These are phyloP conservation scores for Acrocephalus arundinaceus DNA, from an alignment of 2,113 vertebrate species.

Conservation along the genomic window DNA sequence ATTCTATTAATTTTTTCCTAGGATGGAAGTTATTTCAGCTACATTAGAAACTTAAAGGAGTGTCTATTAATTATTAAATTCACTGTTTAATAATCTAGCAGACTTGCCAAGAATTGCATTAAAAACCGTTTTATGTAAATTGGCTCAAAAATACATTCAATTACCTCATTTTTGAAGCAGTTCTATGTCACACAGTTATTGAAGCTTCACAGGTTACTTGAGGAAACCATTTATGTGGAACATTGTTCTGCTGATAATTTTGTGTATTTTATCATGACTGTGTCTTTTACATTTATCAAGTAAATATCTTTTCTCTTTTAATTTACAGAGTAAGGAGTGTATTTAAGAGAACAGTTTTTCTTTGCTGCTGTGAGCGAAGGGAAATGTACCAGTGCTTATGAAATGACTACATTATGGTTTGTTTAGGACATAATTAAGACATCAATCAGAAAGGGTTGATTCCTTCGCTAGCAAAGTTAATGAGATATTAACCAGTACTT, in stretches of 20 bases:
- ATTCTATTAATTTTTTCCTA: background rate
- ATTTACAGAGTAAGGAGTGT: background rate
- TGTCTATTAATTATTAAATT: slow-evolving; percentile 3
- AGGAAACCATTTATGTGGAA: background rate
- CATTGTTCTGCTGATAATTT: background rate
- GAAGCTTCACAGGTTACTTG: background rate
- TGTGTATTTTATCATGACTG: background rate
- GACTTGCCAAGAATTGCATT: background rate
- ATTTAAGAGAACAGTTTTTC: background rate
- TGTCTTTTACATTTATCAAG: background rate
- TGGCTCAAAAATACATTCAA: background rate
- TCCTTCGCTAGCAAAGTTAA: background rate
- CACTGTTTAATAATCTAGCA: background rate
- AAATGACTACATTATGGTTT: background rate
- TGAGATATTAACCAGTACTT: background rate
- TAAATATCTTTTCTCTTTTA: background rate
- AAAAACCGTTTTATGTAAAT: background rate
- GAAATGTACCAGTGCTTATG: background rate
- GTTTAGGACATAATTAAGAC: background rate
- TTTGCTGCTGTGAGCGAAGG: background rate
- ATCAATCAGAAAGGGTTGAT: background rate
- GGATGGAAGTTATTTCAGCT: background rate
- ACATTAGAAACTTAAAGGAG: background rate
- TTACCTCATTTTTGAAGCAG: background rate
- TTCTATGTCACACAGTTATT: background rate